A percentile compares a stretch with the other conserved stretches of the same genome.
Evolutionary conservation across 2,113 vertebrate genomes (phyloP).

Genomic region (Vimba vimba): DNA sequence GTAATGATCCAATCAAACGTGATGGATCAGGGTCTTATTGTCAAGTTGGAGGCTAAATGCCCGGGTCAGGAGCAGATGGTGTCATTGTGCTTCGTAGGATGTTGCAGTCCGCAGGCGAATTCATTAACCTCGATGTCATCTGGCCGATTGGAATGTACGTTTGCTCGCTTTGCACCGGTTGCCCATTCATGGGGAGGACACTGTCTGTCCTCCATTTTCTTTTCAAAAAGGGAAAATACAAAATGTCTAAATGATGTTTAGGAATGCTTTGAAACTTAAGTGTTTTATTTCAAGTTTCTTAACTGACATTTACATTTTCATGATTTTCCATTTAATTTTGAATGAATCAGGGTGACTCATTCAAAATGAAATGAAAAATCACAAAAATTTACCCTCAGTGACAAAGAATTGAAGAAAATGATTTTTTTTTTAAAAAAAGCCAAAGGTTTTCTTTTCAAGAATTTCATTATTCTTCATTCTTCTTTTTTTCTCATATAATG

Average conservation of each 20-base stretch:
- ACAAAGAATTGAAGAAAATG: neutral
- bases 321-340: neutral
- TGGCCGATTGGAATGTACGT: constrained; percentile 47
- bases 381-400: neutral
- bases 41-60: constrained; percentile 65
- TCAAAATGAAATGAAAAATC: too few relatives aligned
- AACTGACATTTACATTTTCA: too few relatives aligned
- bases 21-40: constrained; percentile 29
- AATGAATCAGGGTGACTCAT: neutral
- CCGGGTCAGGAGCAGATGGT: constrained; percentile 68
- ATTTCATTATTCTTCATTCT: neutral
- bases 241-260: neutral
- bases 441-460: neutral
- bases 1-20: constrained; percentile 29
- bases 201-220: neutral
- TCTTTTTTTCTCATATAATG: neutral
- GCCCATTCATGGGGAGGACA: constrained; percentile 13
- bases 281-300: neutral
- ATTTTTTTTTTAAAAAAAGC: too few relatives aligned
- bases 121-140: constrained; percentile 70
- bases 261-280: neutral
- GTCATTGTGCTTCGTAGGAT: constrained; percentile 58
- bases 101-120: constrained; percentile 67
- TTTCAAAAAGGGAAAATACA: neutral
- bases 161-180: constrained; percentile 47